Conservation (phyloP, 2,113 vertebrate genomes). For the Crotalus horridus region DNA sequence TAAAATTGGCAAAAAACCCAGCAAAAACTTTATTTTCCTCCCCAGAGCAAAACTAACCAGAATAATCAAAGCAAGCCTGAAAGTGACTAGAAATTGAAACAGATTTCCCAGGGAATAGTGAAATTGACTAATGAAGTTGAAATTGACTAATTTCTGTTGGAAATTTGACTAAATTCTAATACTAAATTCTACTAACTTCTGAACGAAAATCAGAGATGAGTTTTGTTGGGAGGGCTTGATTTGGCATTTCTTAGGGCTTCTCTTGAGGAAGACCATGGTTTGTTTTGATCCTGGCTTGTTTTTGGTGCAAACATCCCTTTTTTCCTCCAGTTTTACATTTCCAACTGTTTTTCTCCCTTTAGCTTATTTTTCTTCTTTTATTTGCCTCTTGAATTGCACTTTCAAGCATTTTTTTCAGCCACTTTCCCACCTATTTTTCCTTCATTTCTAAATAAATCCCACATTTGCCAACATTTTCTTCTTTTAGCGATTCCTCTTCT, state of each 20-base stretch:
- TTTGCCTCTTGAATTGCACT: background rate
- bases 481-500: no score
- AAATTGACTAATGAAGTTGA: background rate
- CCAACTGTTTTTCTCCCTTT: background rate
- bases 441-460: no score
- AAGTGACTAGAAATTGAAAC: background rate
- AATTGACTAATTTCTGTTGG: background rate
- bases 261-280: background rate
- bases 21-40: background rate
- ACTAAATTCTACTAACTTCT: background rate
- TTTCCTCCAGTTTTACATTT: background rate
- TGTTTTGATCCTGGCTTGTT: background rate
- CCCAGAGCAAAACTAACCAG: background rate
- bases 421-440: no score
- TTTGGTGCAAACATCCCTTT: background rate
- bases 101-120: background rate
- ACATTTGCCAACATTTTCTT: no score
- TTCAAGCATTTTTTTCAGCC: background rate
- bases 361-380: background rate
- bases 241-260: background rate
- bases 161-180: background rate
- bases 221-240: background rate
- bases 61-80: background rate
- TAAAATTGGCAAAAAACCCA: background rate
- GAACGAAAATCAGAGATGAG: background rate